phyloP scores from a whole-genome alignment of 2,888 invertebrate genomes.

The Meteorus colon region DNA sequence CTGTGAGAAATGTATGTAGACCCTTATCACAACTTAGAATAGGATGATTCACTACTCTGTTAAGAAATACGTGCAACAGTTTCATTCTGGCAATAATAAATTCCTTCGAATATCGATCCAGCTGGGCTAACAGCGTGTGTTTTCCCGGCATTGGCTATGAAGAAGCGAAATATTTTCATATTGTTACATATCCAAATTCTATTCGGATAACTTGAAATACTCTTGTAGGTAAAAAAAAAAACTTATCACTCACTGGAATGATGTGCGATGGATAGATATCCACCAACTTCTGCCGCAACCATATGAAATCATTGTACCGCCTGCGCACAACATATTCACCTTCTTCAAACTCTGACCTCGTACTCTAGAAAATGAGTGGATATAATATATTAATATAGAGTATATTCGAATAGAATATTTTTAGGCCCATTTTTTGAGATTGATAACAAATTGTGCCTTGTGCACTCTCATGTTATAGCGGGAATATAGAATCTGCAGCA shows the following conservation, averaged over 20 bases:
- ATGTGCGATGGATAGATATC: conserved; percentile 81
- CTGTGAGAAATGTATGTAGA: conserved; percentile 80
- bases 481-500: too few species aligned
- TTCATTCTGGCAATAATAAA: conserved; percentile 81
- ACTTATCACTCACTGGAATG: conserved; percentile 77
- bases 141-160: conserved; percentile 82
- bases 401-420: neutral
- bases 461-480: too few species aligned
- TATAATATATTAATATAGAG: neutral
- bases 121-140: conserved; percentile 79
- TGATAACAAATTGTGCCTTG: neutral
- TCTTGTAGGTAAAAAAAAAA: neutral
- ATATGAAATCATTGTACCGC: conserved; percentile 83
- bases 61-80: conserved; percentile 79
- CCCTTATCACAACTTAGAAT: conserved; percentile 80
- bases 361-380: conserved; percentile 72
- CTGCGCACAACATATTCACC: conserved; percentile 80
- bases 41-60: conserved; percentile 80
- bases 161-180: conserved; percentile 33
- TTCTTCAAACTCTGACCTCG: conserved; percentile 78
- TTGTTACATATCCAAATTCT: neutral
- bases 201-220: neutral
- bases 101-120: conserved; percentile 82
- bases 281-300: conserved; percentile 80
- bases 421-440: neutral